Conservation (phyloP, 2,113 vertebrate genomes). For the Tiliqua scincoides region DNA sequence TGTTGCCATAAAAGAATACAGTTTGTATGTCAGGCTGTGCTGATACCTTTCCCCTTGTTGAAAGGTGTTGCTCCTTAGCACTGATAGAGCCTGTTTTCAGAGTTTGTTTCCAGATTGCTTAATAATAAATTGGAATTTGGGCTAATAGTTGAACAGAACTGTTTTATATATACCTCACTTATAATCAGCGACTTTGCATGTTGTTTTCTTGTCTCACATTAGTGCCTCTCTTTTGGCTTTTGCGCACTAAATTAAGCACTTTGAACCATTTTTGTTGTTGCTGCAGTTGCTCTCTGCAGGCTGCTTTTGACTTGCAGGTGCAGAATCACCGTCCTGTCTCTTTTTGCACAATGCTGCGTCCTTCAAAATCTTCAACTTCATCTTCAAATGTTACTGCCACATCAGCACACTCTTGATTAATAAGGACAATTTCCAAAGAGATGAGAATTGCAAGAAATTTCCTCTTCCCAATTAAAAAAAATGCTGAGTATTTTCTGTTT, state of each 20-base stretch:
- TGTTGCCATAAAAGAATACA: background rate
- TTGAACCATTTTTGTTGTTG: slow-evolving; percentile 3
- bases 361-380: slow-evolving; percentile 52
- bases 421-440: background rate
- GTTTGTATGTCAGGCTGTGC: background rate
- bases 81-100: background rate
- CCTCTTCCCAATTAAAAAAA: slow-evolving; percentile 11
- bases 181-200: background rate
- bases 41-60: background rate
- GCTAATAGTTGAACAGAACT: background rate
- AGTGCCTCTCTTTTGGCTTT: background rate
- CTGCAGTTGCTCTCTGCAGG: slow-evolving; percentile 38
- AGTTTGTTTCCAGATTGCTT: background rate
- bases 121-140: background rate
- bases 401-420: slow-evolving; percentile 1
- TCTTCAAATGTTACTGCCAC: background rate
- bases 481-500: background rate
- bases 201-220: background rate
- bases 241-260: background rate
- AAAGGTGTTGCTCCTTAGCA: background rate
- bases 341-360: slow-evolving; percentile 33
- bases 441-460: background rate
- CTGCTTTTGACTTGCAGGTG: slow-evolving; percentile 51
- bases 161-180: background rate
- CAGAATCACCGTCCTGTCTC: slow-evolving; percentile 22